Conservation (phyloP, 2,888 invertebrate species). For the Cheilosia vernalis region DNA sequence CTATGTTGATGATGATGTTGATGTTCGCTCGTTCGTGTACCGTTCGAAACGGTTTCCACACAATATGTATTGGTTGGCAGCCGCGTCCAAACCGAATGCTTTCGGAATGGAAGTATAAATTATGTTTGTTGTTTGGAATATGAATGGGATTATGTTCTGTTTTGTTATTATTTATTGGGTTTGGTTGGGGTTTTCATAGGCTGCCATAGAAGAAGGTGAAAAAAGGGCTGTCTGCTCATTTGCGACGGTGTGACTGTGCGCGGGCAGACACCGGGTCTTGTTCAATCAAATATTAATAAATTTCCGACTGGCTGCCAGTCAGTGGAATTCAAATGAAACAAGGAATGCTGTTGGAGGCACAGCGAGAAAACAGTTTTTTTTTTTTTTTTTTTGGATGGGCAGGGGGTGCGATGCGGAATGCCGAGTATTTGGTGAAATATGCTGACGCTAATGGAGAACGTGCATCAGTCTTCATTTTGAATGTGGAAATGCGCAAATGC, state of each 20-base stretch:
- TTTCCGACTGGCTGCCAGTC: slow-evolving; percentile 36
- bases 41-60: slow-evolving; percentile 9
- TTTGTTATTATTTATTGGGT: slow-evolving; percentile 45
- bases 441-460: slow-evolving; percentile 4
- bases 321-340: slow-evolving; percentile 44
- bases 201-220: slow-evolving; percentile 22
- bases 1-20: slow-evolving; percentile 47
- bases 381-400: too few species aligned
- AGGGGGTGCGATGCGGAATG: background rate
- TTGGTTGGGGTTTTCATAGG: background rate
- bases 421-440: background rate
- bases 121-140: slow-evolving; percentile 61
- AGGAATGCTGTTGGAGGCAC: background rate
- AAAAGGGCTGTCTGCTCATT: slow-evolving; percentile 22
- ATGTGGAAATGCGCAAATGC: background rate
- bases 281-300: slow-evolving; percentile 60
- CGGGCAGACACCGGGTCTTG: slow-evolving; percentile 6
- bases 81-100: slow-evolving; percentile 29
- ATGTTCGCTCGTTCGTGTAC: slow-evolving; percentile 10
- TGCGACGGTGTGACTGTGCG: slow-evolving; percentile 5
- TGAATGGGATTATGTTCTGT: slow-evolving; percentile 47
- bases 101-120: slow-evolving; percentile 40
- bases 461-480: background rate
- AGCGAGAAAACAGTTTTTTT: too few species aligned
- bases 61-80: slow-evolving; percentile 22